These are phyloP conservation scores for Saxidomus purpurata DNA, from an alignment of 1,140 invertebrate species.

Conservation along the genomic window DNA sequence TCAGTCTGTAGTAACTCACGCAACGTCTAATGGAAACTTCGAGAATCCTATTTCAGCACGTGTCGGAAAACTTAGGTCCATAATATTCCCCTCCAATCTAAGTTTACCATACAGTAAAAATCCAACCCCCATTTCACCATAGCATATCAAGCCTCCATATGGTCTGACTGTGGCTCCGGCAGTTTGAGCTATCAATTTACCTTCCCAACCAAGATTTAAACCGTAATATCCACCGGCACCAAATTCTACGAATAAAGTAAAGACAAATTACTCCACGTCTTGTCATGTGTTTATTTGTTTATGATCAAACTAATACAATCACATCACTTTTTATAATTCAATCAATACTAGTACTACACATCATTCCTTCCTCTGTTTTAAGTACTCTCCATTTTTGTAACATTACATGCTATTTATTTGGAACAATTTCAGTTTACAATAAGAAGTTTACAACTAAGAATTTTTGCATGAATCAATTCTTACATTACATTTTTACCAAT, in stretches of 20 bases:
- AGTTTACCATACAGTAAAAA: slow-evolving; percentile 71
- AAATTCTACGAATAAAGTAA: slow-evolving; percentile 69
- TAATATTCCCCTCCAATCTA: slow-evolving; percentile 71
- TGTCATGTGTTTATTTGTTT: not conserved
- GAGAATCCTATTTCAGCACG: slow-evolving; percentile 74
- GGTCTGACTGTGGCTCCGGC: slow-evolving; percentile 61
- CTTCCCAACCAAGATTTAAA: slow-evolving; percentile 69
- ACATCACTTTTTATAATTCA: too few relatives aligned
- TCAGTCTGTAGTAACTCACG: slow-evolving; percentile 74
- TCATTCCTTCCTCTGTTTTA: too few relatives aligned
- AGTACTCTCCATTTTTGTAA: too few relatives aligned
- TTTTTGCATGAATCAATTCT: too few relatives aligned
- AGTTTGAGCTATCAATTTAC: slow-evolving; percentile 71
- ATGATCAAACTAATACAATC: too few relatives aligned
- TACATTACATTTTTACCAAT: too few relatives aligned
- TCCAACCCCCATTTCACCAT: slow-evolving; percentile 69
- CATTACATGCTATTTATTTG: too few relatives aligned
- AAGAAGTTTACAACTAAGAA: too few relatives aligned
- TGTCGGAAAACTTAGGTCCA: slow-evolving; percentile 72
- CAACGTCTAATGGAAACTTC: slow-evolving; percentile 76
- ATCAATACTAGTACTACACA: too few relatives aligned
- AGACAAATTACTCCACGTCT: not conserved
- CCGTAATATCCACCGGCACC: slow-evolving; percentile 75
- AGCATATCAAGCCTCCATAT: slow-evolving; percentile 66
- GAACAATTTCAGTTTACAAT: too few relatives aligned